Base-by-base conservation (phyloP, 2,113 vertebrate genomes). In the Cacatua alba region DNA sequence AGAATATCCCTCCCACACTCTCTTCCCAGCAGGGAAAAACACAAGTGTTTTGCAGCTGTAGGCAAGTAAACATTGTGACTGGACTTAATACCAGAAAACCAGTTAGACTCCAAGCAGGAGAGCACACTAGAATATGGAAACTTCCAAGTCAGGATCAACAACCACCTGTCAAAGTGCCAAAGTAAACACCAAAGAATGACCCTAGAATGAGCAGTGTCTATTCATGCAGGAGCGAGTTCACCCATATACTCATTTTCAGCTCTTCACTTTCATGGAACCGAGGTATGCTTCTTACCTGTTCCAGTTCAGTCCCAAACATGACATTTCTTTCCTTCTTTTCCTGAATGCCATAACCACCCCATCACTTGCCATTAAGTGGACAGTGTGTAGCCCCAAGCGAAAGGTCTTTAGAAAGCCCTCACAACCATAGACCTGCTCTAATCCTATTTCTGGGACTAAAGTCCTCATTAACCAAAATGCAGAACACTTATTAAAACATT, bases 1-100 rank as follows among this genome's bases (percentile, higher is more conserved):
- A 91, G 62, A 52, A 85, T 90, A 95, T 78, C 72, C 77, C 83
- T 94, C 77, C 74, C 80, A 79, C 65, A 7, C 25, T 14, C 21
- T 67, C 80, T 44, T 88, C 21, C 55, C 80, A 64, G 62, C 14
- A 76, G 26, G 29, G 41, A 68, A 41, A 71, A 55, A 17, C 25
- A 52, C 39, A 83, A 60, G 11, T 17, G 39, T 86, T 77, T 52
- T 49, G 72, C 77, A 93, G 82, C 76, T 4, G 2, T 23, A 43
- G 68, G 39, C 35, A 93, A 76, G 67, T 55, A 96, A 93, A 74
- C 31, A 51, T 31, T 51, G 26, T 1, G 4, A 44, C 39, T 44
- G 23, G 55, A 75, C 24, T 35, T 37, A 65, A 72, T 16, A 60
- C 20, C 57, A 48, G 65, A 78, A 78, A 82, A 9, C 2, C 33